Conservation (phyloP, 2,797 vertebrate genomes). For the Pygocentrus nattereri region DNA sequence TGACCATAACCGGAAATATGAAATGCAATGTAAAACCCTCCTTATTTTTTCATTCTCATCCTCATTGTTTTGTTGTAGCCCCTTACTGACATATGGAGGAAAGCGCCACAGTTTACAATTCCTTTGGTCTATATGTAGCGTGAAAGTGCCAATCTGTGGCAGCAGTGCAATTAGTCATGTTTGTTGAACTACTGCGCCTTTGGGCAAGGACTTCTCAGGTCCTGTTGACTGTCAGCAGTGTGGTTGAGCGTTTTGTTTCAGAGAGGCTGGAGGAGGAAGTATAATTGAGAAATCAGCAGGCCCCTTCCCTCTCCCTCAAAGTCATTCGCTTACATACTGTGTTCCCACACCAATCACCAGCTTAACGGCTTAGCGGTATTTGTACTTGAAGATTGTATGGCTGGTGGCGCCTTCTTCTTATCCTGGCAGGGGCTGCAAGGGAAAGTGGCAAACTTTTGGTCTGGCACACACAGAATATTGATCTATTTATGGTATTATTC, state of each 20-base stretch:
- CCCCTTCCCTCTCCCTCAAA: conserved; percentile 76
- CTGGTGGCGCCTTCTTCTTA: conserved; percentile 75
- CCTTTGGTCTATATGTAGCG: conserved; percentile 60
- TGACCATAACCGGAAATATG: background rate
- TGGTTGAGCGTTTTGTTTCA: conserved; percentile 73
- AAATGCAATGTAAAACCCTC: background rate
- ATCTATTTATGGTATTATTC: conserved; percentile 73
- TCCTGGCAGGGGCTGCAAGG: conserved; percentile 70
- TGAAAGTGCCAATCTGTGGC: conserved; percentile 54
- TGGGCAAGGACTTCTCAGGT: conserved; percentile 67
- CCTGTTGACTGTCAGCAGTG: conserved; percentile 75
- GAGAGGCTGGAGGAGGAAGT: conserved; percentile 72
- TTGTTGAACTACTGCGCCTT: conserved; percentile 68
- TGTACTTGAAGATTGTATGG: conserved; percentile 84
- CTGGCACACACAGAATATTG: conserved; percentile 67
- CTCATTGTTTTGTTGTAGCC: background rate
- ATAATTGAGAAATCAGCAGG: conserved; percentile 86
- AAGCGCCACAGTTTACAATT: background rate
- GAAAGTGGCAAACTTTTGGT: conserved; percentile 72
- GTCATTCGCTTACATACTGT: conserved; percentile 83
- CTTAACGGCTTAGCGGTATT: conserved; percentile 84
- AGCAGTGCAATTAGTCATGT: conserved; percentile 48
- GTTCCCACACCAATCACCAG: conserved; percentile 83
- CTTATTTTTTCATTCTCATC: background rate
- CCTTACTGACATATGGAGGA: background rate